These are phyloP conservation scores for Cyphomyrus plagiostoma DNA, from an alignment of 2,113 vertebrate genomes.

Conservation along the genomic window DNA sequence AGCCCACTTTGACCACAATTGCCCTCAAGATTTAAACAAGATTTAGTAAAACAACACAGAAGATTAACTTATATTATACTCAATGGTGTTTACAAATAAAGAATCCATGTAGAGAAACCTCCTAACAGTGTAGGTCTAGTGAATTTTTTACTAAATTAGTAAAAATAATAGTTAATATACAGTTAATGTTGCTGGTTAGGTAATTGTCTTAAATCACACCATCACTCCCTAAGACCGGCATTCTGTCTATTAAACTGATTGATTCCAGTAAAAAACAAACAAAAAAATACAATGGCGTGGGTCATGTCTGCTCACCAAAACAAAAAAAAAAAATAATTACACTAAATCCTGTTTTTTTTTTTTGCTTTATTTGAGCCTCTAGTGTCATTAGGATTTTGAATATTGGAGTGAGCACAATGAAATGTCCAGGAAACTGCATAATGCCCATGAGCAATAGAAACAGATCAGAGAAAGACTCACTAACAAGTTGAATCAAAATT, in stretches of 20 bases:
- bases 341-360: neutral
- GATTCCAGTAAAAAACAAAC: neutral
- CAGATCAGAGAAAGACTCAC: neutral
- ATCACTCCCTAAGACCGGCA: neutral
- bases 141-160: neutral
- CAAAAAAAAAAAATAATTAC: neutral
- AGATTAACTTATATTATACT: neutral
- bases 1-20: neutral
- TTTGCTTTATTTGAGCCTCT: neutral
- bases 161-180: neutral
- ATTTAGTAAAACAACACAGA: neutral
- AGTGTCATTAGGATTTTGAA: neutral
- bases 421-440: neutral
- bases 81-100: neutral
- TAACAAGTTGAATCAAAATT: neutral
- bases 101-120: neutral
- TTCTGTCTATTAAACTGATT: neutral
- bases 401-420: neutral
- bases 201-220: neutral
- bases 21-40: neutral
- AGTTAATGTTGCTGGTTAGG: neutral
- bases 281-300: neutral
- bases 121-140: neutral
- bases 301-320: neutral
- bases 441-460: neutral